Evolutionary conservation across 2,797 vertebrate species (phyloP), one percentile per base, ranked within the genome.

Genomic region (Sitta carolinensis): DNA sequence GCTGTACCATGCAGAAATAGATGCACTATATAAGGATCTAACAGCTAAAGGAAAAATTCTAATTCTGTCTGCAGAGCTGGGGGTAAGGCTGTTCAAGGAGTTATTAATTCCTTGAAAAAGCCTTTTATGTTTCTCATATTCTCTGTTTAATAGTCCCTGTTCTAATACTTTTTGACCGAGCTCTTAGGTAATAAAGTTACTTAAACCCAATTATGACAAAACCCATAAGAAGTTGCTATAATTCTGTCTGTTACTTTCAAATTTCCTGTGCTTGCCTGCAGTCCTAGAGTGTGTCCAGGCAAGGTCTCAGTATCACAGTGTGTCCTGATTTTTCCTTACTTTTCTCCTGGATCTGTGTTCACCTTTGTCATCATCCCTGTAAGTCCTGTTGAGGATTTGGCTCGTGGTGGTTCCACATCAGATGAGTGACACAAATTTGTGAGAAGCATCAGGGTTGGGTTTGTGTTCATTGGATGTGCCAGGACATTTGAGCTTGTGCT

Each of bases 1-100:
- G 96, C 98, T 99, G 87, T 99, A 99, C 96, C 99, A 99, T 90
- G 98, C 98, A 7, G 99, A 99, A 98, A 99, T 99, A 30, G 99
- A 99, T 94, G 98, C 98, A 0, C 98, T 99, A 81, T 99, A 99
- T 97, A 99, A 99, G 97, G 99, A 99, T 89, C 98, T 99, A 81
- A 99, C 99, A 1, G 98, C 98, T 26, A 99, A 99, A 97, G 99
- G 99, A 84, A 99, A 99, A 96, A 97, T 99, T 3, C 94, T 99
- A 38, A 98, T 98, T 97, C 98, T 99, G 30, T 99, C 99, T 52
- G 98, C 99, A 30, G 99, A 99, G 73, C 98, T 99, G 2, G 99
- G 98, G 98, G 99, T 99, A 97, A 97, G 95, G 83, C 75, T 93
- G 54, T 51, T 89, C 59, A 85, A 77, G 42, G 85, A 92, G 45